Evolutionary conservation across 2,888 invertebrate genomes (phyloP), one percentile per base, ranked within the genome.

Genomic region (Trypoxylon attenuatum): DNA sequence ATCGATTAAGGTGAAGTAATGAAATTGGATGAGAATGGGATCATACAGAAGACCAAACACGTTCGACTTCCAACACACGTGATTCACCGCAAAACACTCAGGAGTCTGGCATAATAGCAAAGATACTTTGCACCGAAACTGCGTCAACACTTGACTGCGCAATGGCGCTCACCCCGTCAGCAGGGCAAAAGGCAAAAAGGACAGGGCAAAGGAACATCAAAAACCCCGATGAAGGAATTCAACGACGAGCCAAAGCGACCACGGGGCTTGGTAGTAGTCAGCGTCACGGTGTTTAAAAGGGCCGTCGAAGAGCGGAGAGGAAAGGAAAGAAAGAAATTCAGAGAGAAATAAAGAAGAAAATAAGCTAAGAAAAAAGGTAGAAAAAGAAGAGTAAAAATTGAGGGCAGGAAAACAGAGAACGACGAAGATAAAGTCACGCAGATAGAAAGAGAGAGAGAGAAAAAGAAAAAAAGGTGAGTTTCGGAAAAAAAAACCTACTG

Each of bases 281-380:
- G 45, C 49, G 45, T 52, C 51, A 22, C 22, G 25, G 47, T 47
- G 25, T 54, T 58, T 29, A 27, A 33, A 38, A 55, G 33, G 33
- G 19, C 43, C 39, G n/a, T 15, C 33, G 13, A 16, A 39, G 22
- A 18, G 43, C 21, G 27, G 21, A 50, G 27, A 23, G 23, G 8
- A 13, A n/a, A 33, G 33, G 33, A 33, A 42, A 16, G 15, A 33
- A 18, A 18, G 27, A 55, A 56, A n/a, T n/a, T n/a, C n/a, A n/a
- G n/a, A 22, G 52, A 43, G 50, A 51, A 43, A 41, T 38, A 27
- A 50, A 38, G 46, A 53, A 21, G 39, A 51, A 50, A 46, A 42
- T 27, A 51, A 38, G 62, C 53, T 27, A 43, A 19, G 69, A 56
- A 46, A 45, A 50, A 56, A 38, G n/a, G n/a, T n/a, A n/a, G n/a